A percentile compares a stretch with the other conserved stretches of the same genome.
phyloP scores from a whole-genome alignment of 1,140 invertebrate species.

The Drosophila repletoides region DNA sequence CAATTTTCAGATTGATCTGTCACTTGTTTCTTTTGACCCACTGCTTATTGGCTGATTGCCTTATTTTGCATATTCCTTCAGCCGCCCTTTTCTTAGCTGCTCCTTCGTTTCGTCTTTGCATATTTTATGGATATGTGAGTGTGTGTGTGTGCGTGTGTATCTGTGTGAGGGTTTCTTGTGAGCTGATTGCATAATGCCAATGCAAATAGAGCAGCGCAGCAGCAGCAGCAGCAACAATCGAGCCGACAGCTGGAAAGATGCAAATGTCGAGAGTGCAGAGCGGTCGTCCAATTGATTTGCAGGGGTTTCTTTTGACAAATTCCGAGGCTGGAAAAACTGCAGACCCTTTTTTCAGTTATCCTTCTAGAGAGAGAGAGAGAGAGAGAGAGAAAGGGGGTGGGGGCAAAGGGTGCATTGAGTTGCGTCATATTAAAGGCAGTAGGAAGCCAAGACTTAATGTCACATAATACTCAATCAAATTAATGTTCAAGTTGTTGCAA shows the following conservation, averaged over 20 bases:
- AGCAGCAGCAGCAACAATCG: constrained; percentile 27
- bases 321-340: constrained; percentile 1
- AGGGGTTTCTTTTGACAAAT: constrained; percentile 45
- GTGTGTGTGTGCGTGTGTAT: constrained; percentile 35
- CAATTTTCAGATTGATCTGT: constrained; percentile 24
- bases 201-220: constrained; percentile 28
- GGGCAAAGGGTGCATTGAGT: constrained; percentile 14
- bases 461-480: constrained; percentile 77
- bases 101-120: constrained; percentile 17
- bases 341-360: constrained; percentile 8
- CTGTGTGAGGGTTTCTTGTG: too few species aligned
- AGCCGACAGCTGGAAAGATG: constrained; percentile 49
- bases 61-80: constrained; percentile 42
- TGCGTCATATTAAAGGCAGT: background rate
- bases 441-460: constrained; percentile 38
- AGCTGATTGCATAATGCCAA: constrained; percentile 54
- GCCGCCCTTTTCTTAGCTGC: background rate
- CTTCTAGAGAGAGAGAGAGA: background rate
- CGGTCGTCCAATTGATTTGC: constrained; percentile 47
- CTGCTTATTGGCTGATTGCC: constrained; percentile 23
- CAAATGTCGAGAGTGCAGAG: constrained; percentile 46
- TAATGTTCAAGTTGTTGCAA: constrained; percentile 71
- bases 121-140: constrained; percentile 19
- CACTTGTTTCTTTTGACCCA: background rate
- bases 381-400: constrained; percentile 35